Evolutionary conservation across 2,888 invertebrate genomes (phyloP), one percentile per base, ranked within the genome.

Genomic region (Epinotia demarniana): DNA sequence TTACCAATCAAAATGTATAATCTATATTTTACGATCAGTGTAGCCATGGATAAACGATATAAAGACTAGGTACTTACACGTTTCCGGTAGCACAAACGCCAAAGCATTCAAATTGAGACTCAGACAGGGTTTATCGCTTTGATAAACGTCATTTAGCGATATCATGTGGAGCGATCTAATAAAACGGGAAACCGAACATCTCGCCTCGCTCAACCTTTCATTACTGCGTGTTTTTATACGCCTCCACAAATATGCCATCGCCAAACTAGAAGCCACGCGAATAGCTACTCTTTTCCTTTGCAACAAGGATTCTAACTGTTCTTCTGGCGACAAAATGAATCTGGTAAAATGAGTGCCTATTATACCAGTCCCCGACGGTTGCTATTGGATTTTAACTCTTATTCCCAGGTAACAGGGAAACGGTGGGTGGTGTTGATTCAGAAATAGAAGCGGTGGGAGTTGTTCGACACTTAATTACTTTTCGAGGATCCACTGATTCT

Each of bases 391-490:
- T 64, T 53, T 70, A 46, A 39, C 8, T 5, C 70, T 58, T 70
- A 70, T 39, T 53, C 23, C 53, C 39, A 6, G 4, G 60, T 13
- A 49, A 66, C 58, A 75, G 58, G 39, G 33, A 23, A 43, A 9
- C 13, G 39, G 27, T 23, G 39, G 60, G 46, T 27, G 49, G 18
- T 53, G 70, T 74, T 33, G 74, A n/a, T 53, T 75, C 70, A 71
- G 58, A 75, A 75, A 75, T 70, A 70, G 74, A 74, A 75, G 49
- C 70, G 75, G 60, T 60, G 70, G 75, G 75, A 75, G 75, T 71
- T 75, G 75, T 75, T 75, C 70, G 64, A 71, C 75, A 70, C 75
- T 75, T 75, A 75, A 75, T 75, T 75, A 75, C 70, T 75, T 75
- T 73, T 71, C 43, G 75, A 57, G 72, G 72, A 75, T 73, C 55